These are phyloP conservation scores for Sesia apiformis DNA, from an alignment of 2,888 invertebrate species.

Conservation along the genomic window DNA sequence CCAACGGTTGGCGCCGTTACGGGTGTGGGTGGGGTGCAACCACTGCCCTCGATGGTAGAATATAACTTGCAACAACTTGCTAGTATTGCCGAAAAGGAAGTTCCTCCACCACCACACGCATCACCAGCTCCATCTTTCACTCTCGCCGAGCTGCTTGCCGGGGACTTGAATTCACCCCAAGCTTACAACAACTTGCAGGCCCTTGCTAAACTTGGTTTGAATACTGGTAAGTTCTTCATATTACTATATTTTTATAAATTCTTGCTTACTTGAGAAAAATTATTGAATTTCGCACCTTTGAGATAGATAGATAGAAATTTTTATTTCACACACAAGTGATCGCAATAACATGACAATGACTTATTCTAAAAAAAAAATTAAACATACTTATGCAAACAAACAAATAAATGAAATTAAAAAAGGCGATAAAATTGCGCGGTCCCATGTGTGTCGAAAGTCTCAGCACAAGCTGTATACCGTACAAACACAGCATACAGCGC, in stretches of 20 bases:
- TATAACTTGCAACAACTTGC: slow-evolving; percentile 90
- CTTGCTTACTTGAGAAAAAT: background rate
- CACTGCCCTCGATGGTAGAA: slow-evolving; percentile 83
- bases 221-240: slow-evolving; percentile 70
- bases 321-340: too few species aligned
- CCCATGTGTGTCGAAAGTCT: too few species aligned
- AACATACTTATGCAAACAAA: too few species aligned
- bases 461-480: too few species aligned
- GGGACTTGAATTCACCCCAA: slow-evolving; percentile 80
- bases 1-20: slow-evolving; percentile 36
- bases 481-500: too few species aligned
- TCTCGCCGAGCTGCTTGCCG: slow-evolving; percentile 84
- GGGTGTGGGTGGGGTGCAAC: slow-evolving; percentile 43
- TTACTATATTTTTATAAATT: background rate
- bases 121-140: slow-evolving; percentile 80
- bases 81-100: slow-evolving; percentile 83
- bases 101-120: slow-evolving; percentile 69
- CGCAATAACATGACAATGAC: too few species aligned
- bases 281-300: too few species aligned
- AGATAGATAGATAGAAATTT: too few species aligned
- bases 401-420: too few species aligned
- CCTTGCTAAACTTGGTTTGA: slow-evolving; percentile 88
- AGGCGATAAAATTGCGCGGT: too few species aligned
- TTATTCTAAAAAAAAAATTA: too few species aligned
- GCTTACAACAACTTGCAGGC: slow-evolving; percentile 93